Evolutionary conservation across 2,113 vertebrate species (phyloP).

Genomic region (Pavo muticus): DNA sequence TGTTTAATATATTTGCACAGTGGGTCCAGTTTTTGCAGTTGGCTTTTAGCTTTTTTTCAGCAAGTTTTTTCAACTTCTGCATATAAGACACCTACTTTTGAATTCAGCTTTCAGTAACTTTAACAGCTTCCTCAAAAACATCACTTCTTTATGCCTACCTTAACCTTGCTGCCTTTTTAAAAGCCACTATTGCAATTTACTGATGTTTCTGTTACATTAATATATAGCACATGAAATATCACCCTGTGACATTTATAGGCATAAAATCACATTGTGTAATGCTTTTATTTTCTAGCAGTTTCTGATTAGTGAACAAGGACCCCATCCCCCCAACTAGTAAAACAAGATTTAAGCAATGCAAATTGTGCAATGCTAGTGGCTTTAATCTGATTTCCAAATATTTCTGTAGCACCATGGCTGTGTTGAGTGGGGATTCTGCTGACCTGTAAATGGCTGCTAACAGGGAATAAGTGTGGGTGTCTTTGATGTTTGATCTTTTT

Average conservation of each 20-base stretch:
- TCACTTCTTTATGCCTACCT: neutral
- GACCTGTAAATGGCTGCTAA: neutral
- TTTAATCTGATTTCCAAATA: neutral
- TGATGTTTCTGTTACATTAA: conserved; percentile 6
- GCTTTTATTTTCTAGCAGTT: conserved; percentile 39
- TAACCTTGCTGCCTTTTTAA: neutral
- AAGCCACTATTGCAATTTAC: conserved; percentile 3
- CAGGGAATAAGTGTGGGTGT: neutral
- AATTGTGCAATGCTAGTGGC: neutral
- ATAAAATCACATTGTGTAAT: neutral
- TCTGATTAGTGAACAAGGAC: neutral
- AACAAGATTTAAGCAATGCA: neutral
- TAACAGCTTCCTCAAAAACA: neutral
- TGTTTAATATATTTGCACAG: neutral
- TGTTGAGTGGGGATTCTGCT: neutral
- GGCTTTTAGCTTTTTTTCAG: neutral
- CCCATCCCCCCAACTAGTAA: neutral
- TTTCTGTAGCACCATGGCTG: neutral
- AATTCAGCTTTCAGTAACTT: neutral
- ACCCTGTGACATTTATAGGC: conserved; percentile 12
- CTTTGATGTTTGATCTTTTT: conserved; percentile 1
- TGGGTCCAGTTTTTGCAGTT: neutral
- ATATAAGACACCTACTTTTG: neutral
- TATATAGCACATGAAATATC: neutral
- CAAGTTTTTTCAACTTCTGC: neutral